These are phyloP conservation scores for Cryptus armator DNA, from an alignment of 2,888 invertebrate species.

Conservation along the genomic window DNA sequence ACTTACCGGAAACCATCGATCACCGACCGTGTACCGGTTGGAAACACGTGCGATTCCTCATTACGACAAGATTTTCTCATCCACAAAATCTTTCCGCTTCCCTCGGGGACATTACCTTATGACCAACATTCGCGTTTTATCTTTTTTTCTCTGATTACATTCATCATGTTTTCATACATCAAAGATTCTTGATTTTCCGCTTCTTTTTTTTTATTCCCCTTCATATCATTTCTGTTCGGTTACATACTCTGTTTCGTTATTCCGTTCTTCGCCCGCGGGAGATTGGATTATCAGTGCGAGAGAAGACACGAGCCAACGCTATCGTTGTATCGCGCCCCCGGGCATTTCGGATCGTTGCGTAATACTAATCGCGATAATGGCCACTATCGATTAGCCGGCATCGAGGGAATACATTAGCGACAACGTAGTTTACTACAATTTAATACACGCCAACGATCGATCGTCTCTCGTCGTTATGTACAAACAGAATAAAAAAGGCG, in stretches of 20 bases:
- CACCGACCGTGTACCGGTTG: neutral
- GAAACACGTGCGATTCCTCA: slow-evolving; percentile 32
- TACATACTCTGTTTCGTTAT: slow-evolving; percentile 21
- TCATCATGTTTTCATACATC: neutral
- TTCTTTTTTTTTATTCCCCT: neutral
- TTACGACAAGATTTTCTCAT: slow-evolving; percentile 31
- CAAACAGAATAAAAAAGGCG: slow-evolving; percentile 5
- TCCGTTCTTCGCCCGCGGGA: slow-evolving; percentile 18
- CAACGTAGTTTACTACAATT: slow-evolving; percentile 30
- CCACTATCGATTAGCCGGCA: slow-evolving; percentile 45
- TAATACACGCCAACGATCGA: slow-evolving; percentile 5
- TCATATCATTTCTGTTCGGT: neutral
- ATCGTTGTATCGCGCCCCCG: slow-evolving; percentile 12
- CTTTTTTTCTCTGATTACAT: slow-evolving; percentile 7
- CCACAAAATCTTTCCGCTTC: neutral
- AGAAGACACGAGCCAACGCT: slow-evolving; percentile 8
- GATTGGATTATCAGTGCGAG: slow-evolving; percentile 46
- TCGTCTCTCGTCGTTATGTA: neutral
- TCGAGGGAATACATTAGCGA: slow-evolving; percentile 14
- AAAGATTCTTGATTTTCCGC: neutral
- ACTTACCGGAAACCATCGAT: slow-evolving; percentile 15
- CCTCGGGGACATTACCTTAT: neutral
- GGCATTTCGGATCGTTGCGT: slow-evolving; percentile 41
- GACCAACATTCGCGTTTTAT: neutral
- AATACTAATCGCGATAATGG: slow-evolving; percentile 60